Base-by-base conservation (phyloP, 2,888 invertebrate species). In the Hoplodrina ambigua region DNA sequence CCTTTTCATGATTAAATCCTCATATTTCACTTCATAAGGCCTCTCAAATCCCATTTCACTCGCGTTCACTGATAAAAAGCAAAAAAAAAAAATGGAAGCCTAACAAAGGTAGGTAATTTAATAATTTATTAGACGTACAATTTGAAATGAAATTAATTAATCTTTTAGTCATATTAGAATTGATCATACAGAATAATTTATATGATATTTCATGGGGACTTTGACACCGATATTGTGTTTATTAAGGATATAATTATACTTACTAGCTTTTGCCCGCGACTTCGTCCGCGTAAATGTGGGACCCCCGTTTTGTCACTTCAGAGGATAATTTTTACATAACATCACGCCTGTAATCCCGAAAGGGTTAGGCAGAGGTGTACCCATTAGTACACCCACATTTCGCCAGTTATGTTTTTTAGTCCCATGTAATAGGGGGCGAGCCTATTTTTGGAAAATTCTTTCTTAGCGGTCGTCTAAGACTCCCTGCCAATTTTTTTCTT, bases 111-210 rank as follows among this genome's bases (percentile, higher is more conserved):
- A 59, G 25, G 25, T 25, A 44, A 44, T 44, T 15, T 15, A 44
- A 44, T 44, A 44, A 41, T 41, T 46, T 71, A 65, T 80, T 80
- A 63, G 53, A 76, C 54, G 53, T 58, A 33, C 2, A 66, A 80
- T 70, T 61, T 71, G 19, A 67, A 74, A 78, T 33, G 17, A 69
- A 78, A 60, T 78, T 64, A 80, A 69, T 81, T 62, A 41, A 69
- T 59, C 54, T 71, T 54, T 60, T 49, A 61, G 41, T 58, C 55
- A 55, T 69, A 63, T 57, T 56, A 68, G 71, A 73, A 77, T 69
- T 69, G 25, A 54, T 60, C 59, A 46, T 13, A 60, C n/a, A 44
- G 49, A 66, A 69, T 64, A 55, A 72, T 74, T 81, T 56, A 78
- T 71, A 64, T 61, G 17, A 71, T 67, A 60, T 54, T 67, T 71